A percentile compares a stretch with the other conserved stretches of the same genome.
Conservation (phyloP, 1,140 invertebrate genomes). For the Leguminivora glycinivorella region DNA sequence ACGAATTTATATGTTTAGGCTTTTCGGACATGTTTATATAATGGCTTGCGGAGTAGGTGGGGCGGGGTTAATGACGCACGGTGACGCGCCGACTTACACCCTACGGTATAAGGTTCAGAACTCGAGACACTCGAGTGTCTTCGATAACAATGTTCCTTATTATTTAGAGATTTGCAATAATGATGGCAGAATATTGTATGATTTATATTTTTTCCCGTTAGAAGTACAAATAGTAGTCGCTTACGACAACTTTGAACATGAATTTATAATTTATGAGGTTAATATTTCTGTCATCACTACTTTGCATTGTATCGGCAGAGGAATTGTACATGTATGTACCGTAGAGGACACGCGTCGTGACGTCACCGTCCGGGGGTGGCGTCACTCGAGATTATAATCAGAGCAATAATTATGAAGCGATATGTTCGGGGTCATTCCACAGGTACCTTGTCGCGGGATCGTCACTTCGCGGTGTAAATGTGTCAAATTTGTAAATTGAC, state of each 20-base stretch:
- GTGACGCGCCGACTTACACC: not conserved
- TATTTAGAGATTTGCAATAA: not conserved
- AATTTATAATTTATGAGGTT: not conserved
- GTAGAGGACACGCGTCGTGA: not conserved
- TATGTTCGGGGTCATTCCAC: not conserved
- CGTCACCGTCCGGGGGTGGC: not conserved
- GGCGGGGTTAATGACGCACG: not conserved
- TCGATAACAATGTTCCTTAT: not conserved
- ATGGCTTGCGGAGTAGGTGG: not conserved
- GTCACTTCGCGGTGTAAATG: conserved; percentile 6
- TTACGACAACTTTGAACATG: conserved; percentile 18
- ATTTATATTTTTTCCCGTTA: conserved; percentile 33
- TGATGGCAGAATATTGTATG: no score
- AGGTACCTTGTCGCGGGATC: not conserved
- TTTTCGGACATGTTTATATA: conserved; percentile 9
- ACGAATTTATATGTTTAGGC: conserved; percentile 22
- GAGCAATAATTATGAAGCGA: conserved; percentile 2
- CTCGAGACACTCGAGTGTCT: not conserved
- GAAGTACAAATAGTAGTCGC: conserved; percentile 32
- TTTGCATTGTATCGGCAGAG: not conserved
- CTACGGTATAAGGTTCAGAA: not conserved
- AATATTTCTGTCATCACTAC: not conserved
- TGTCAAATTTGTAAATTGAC: conserved; percentile 13
- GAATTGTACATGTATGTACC: not conserved
- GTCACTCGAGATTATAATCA: not conserved